These are phyloP conservation scores for Pygoscelis antarcticus DNA, from an alignment of 2,113 vertebrate genomes.

Conservation along the genomic window DNA sequence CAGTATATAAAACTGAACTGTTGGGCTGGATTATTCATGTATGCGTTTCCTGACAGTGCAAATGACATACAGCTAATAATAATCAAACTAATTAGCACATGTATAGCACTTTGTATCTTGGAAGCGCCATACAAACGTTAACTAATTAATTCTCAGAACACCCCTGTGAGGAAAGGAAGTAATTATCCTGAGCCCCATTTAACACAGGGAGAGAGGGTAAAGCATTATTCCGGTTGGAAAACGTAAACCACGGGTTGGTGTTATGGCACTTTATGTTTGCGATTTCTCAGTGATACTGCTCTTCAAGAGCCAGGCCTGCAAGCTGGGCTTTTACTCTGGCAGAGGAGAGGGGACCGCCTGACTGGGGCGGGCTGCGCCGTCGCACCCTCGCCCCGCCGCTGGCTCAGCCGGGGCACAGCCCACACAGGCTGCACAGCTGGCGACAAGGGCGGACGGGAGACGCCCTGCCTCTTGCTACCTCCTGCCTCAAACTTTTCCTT, in stretches of 20 bases:
- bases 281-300: neutral
- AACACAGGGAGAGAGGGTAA: neutral
- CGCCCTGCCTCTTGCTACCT: neutral
- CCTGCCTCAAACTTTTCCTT: neutral
- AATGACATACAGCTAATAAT: conserved; percentile 55
- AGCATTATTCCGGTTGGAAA: neutral
- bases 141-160: conserved; percentile 49
- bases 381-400: accelerated
- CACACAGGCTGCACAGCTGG: too few relatives aligned
- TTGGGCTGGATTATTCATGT: conserved; percentile 9
- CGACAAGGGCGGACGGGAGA: accelerated
- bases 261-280: neutral
- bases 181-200: neutral
- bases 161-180: neutral
- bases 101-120: conserved; percentile 17
- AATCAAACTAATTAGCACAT: conserved; percentile 57
- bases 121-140: neutral
- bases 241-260: accelerated
- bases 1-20: neutral
- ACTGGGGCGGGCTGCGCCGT: accelerated
- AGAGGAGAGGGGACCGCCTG: neutral
- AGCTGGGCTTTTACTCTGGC: neutral
- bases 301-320: neutral
- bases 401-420: too few relatives aligned
- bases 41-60: conserved; percentile 34